Evolutionary conservation across 2,797 vertebrate genomes (phyloP).

Genomic region (Hoplostethus atlanticus): DNA sequence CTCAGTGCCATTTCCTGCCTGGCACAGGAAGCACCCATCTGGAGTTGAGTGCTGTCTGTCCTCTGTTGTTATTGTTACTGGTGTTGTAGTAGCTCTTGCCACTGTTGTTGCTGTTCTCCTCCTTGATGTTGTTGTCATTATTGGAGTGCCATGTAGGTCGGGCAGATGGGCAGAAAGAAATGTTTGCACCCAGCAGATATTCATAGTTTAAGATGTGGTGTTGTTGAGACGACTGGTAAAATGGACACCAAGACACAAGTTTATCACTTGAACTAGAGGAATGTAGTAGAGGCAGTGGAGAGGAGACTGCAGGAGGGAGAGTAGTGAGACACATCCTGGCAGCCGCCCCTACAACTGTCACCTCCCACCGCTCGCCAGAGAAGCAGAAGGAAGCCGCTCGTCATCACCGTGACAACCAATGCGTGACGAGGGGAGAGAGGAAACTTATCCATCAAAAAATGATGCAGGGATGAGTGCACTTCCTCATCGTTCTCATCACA

Average conservation of each 20-base stretch:
- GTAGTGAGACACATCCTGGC: conserved; percentile 52
- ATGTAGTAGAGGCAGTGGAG: neutral
- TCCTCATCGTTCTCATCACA: conserved; percentile 24
- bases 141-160: conserved; percentile 45
- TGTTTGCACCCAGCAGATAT: neutral
- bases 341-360: conserved; percentile 62
- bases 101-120: conserved; percentile 45
- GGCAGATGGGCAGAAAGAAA: conserved; percentile 11
- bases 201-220: conserved; percentile 41
- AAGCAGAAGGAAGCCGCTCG: conserved; percentile 75
- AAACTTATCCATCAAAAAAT: conserved; percentile 77
- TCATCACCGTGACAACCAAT: conserved; percentile 74
- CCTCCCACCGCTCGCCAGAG: conserved; percentile 65
- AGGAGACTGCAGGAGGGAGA: conserved; percentile 23
- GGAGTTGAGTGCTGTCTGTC: conserved; percentile 68
- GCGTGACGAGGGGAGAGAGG: conserved; percentile 63
- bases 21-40: conserved; percentile 79
- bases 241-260: conserved; percentile 30
- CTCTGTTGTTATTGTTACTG: conserved; percentile 55
- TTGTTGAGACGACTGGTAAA: conserved; percentile 25
- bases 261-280: conserved; percentile 42
- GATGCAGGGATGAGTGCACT: conserved; percentile 65
- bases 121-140: conserved; percentile 46
- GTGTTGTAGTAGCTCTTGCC: conserved; percentile 64
- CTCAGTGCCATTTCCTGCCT: conserved; percentile 74